Percentiles rank a stretch among this genome's conserved stretches.
Evolutionary conservation across 2,113 vertebrate species (phyloP).

Genomic region (Semicossyphus pulcher): DNA sequence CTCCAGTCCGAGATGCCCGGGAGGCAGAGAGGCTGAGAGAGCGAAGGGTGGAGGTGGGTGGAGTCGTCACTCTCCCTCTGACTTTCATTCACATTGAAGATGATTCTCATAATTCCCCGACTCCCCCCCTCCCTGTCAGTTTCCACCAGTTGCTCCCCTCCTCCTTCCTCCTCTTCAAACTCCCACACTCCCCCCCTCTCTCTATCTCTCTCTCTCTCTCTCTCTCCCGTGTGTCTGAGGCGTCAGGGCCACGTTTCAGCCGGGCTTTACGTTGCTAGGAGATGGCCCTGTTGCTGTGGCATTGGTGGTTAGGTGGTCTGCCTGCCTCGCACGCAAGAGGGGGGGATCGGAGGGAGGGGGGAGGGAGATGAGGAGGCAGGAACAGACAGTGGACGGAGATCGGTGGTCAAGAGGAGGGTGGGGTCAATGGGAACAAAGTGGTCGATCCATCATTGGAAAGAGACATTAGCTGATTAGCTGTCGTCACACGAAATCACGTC

Average conservation of each 20-base stretch:
- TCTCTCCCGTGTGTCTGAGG: slow-evolving; percentile 60
- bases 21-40: slow-evolving; percentile 3
- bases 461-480: background rate
- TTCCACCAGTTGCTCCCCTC: slow-evolving; percentile 65
- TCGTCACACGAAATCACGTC: too few species aligned
- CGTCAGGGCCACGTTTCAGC: slow-evolving; percentile 80
- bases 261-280: slow-evolving; percentile 85
- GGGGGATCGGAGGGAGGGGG: slow-evolving; percentile 8
- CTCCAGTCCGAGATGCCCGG: slow-evolving; percentile 20
- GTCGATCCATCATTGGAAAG: slow-evolving; percentile 9
- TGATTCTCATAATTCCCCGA: slow-evolving; percentile 45
- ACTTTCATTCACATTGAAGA: slow-evolving; percentile 67
- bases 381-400: slow-evolving; percentile 58
- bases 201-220: background rate
- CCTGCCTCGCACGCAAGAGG: slow-evolving; percentile 51
- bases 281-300: slow-evolving; percentile 86
- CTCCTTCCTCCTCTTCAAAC: background rate
- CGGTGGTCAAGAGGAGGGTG: slow-evolving; percentile 64
- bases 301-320: slow-evolving; percentile 83
- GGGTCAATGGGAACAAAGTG: slow-evolving; percentile 7
- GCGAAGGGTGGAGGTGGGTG: slow-evolving; percentile 31
- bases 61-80: slow-evolving; percentile 33
- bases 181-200: slow-evolving; percentile 48
- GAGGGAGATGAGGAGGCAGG: slow-evolving; percentile 34
- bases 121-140: slow-evolving; percentile 21